Evolutionary conservation across 2,888 invertebrate species (phyloP).

Genomic region (Urechis unicinctus): DNA sequence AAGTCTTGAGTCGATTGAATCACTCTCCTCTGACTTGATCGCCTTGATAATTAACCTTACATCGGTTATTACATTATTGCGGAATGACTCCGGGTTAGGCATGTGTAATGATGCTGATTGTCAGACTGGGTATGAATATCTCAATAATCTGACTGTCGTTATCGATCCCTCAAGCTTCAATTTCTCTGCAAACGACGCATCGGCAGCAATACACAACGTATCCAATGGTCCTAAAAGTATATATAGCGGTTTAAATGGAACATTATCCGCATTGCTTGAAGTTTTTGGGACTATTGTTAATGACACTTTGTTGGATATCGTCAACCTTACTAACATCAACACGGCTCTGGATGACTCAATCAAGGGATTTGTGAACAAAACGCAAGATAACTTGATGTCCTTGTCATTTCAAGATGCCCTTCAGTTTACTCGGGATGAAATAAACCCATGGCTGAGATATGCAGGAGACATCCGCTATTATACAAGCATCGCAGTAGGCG

Average conservation of each 20-base stretch:
- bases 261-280: too few species aligned
- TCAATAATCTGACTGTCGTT: background rate
- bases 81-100: background rate
- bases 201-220: background rate
- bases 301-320: too few species aligned
- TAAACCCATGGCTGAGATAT: background rate
- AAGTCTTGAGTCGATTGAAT: background rate
- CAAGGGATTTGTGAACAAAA: too few species aligned
- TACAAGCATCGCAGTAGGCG: background rate
- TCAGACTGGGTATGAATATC: background rate
- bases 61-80: too few species aligned
- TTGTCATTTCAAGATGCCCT: background rate
- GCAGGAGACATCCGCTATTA: background rate
- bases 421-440: background rate
- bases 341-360: too few species aligned
- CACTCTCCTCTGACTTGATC: background rate
- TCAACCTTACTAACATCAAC: too few species aligned
- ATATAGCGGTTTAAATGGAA: background rate
- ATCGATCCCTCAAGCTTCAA: background rate
- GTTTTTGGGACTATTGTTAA: too few species aligned
- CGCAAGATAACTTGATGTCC: too few species aligned
- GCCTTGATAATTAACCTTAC: background rate
- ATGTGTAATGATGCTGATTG: background rate
- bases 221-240: background rate
- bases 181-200: background rate